Percentiles rank a stretch among this genome's conserved stretches.
Conservation (phyloP, 2,113 vertebrate species). For the crab-eating macaque (Macaca fascicularis) region DNA sequence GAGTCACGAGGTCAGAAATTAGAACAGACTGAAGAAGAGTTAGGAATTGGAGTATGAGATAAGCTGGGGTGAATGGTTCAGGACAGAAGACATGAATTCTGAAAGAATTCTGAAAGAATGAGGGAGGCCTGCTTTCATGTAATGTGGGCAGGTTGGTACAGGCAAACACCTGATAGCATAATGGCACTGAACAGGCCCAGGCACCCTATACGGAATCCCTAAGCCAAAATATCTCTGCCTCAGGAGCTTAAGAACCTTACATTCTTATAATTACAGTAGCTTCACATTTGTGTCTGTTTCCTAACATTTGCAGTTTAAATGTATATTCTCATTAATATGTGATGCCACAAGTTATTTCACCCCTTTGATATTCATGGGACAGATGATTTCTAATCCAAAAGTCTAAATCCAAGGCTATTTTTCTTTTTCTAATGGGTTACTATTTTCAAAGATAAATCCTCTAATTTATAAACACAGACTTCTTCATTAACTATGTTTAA, state of each 20-base stretch:
- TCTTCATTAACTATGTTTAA: constrained; percentile 69
- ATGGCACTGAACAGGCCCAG: constrained; percentile 65
- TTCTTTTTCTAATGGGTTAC: constrained; percentile 44
- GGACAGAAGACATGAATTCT: constrained; percentile 65
- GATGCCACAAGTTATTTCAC: not conserved
- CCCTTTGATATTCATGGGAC: not conserved
- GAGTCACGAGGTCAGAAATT: constrained; percentile 60
- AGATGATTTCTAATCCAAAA: constrained; percentile 48
- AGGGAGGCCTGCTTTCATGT: constrained; percentile 63
- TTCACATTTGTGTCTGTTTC: constrained; percentile 51
- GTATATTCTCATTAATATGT: constrained; percentile 4
- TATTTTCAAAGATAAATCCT: constrained; percentile 63
- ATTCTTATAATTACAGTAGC: constrained; percentile 53
- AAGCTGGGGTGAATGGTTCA: constrained; percentile 69
- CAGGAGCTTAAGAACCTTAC: constrained; percentile 39
- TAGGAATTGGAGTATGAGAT: constrained; percentile 63
- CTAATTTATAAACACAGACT: constrained; percentile 59
- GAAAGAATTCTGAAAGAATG: constrained; percentile 73
- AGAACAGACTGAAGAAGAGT: constrained; percentile 51
- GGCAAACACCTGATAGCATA: constrained; percentile 70
- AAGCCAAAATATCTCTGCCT: constrained; percentile 51
- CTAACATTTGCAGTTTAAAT: constrained; percentile 35
- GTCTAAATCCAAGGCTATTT: constrained; percentile 36
- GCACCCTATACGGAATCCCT: constrained; percentile 49
- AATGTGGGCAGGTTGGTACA: constrained; percentile 70